A percentile compares a stretch with the other conserved stretches of the same genome.
Evolutionary conservation across 2,113 vertebrate genomes (phyloP).

Genomic region (Ranitomeya imitator): DNA sequence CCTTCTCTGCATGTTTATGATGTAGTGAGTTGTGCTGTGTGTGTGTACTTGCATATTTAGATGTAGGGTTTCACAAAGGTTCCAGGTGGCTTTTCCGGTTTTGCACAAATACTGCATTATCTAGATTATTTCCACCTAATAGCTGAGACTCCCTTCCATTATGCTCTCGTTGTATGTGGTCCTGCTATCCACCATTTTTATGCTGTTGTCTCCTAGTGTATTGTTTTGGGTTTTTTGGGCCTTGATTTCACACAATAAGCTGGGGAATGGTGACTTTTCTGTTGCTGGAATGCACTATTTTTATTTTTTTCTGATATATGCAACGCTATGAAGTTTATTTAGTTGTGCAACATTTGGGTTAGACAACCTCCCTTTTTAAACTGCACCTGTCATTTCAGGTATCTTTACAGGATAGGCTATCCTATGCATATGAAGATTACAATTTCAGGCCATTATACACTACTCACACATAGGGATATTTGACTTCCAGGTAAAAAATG

Average conservation of each 20-base stretch:
- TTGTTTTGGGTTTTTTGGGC: not conserved
- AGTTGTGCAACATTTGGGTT: no score
- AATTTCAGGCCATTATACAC: no score
- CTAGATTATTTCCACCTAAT: not conserved
- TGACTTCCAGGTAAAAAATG: no score
- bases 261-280: not conserved
- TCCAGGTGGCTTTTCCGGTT: not conserved
- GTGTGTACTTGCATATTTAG: not conserved
- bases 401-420: no score
- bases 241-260: not conserved
- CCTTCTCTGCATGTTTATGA: not conserved
- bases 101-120: not conserved
- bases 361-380: no score
- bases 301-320: no score
- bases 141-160: not conserved
- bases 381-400: no score
- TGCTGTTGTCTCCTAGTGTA: not conserved
- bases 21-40: not conserved
- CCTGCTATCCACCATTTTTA: not conserved
- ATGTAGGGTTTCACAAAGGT: not conserved
- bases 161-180: not conserved
- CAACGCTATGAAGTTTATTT: no score
- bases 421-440: no score
- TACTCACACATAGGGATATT: no score
- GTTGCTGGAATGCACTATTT: not conserved